Conservation (phyloP, 1,140 invertebrate genomes). For the Anastatus disparis region DNA sequence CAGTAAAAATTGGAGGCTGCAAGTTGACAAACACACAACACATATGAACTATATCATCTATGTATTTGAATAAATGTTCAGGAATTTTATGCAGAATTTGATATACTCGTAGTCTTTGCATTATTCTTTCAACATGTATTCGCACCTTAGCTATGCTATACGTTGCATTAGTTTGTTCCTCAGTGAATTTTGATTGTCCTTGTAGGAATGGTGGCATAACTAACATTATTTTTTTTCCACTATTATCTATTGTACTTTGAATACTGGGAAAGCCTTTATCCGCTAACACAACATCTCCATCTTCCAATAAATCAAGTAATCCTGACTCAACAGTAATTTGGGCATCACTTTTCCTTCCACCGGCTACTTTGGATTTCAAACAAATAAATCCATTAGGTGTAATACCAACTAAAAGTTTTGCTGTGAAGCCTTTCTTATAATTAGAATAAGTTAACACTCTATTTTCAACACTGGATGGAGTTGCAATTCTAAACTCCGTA, state of each 20-base stretch:
- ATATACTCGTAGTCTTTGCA: conserved; percentile 51
- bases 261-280: conserved; percentile 56
- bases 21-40: too few species aligned
- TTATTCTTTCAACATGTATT: conserved; percentile 57
- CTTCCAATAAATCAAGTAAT: conserved; percentile 57
- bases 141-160: conserved; percentile 52
- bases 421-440: too few species aligned
- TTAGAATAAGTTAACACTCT: conserved; percentile 56
- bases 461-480: conserved; percentile 60
- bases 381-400: conserved; percentile 58
- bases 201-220: conserved; percentile 53
- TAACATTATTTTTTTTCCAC: conserved; percentile 44
- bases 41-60: conserved; percentile 40
- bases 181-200: conserved; percentile 42
- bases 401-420: conserved; percentile 56
- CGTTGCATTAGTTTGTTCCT: conserved; percentile 50
- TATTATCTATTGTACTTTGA: conserved; percentile 40
- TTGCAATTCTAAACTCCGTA: too few species aligned
- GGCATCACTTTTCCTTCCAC: conserved; percentile 40
- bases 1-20: conserved; percentile 38
- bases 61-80: conserved; percentile 24
- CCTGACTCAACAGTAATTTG: conserved; percentile 39
- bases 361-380: too few species aligned
- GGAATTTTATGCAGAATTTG: conserved; percentile 49
- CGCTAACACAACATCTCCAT: conserved; percentile 55